Percentiles rank a stretch among this genome's conserved stretches.
Evolutionary conservation across 2,888 invertebrate species (phyloP).

Genomic region (Crematogaster levior): DNA sequence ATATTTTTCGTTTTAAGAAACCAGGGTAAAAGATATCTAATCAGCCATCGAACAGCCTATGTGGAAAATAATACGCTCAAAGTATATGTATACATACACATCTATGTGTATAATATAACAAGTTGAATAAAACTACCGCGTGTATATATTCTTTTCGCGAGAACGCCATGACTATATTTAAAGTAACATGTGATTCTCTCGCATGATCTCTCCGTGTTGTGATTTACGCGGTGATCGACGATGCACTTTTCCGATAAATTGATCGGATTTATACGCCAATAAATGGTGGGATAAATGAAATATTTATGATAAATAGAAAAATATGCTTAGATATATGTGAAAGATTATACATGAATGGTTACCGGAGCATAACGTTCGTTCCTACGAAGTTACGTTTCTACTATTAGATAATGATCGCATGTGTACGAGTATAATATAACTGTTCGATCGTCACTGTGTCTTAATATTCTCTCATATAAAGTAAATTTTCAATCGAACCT

Average conservation of each 20-base stretch:
- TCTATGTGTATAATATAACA: slow-evolving; percentile 36
- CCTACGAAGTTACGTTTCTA: not conserved
- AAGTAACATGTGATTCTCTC: not conserved
- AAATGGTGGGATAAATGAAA: not conserved
- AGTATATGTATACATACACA: slow-evolving; percentile 74
- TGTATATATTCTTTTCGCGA: slow-evolving; percentile 45
- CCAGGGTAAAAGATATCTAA: slow-evolving; percentile 52
- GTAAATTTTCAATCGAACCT: slow-evolving; percentile 3
- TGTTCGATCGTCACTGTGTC: slow-evolving; percentile 41
- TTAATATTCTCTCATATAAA: slow-evolving; percentile 32
- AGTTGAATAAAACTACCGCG: not conserved
- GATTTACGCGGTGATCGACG: slow-evolving; percentile 32
- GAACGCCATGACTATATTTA: not conserved
- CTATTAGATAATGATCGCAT: not conserved
- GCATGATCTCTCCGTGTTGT: not conserved
- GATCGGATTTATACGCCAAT: not conserved
- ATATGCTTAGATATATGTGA: slow-evolving; percentile 1
- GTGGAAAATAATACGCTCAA: slow-evolving; percentile 78
- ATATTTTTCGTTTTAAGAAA: not conserved
- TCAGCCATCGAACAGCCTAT: slow-evolving; percentile 63
- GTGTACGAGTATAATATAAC: slow-evolving; percentile 10
- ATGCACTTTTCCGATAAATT: slow-evolving; percentile 15
- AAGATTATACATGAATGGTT: not conserved
- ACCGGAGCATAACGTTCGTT: not conserved
- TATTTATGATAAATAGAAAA: slow-evolving; percentile 20